phyloP scores from a whole-genome alignment of 1,140 invertebrate species.

The Leptestheria dahalacensis region DNA sequence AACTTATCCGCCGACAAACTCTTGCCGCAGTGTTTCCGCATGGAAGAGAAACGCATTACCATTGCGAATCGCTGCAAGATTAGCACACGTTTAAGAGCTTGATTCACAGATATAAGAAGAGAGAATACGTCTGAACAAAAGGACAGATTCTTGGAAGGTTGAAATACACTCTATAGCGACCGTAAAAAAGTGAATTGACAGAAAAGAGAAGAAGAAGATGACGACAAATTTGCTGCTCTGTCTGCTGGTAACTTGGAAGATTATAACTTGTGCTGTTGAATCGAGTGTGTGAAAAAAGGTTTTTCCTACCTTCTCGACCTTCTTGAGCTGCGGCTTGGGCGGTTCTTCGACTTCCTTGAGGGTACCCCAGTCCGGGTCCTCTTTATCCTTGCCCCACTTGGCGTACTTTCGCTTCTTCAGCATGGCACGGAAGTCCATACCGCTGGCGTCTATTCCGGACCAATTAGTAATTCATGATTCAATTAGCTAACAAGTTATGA shows the following conservation, averaged over 20 bases:
- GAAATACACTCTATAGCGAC: too few relatives aligned
- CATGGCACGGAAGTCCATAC: slow-evolving; percentile 97
- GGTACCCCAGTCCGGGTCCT: slow-evolving; percentile 78
- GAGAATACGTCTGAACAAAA: too few relatives aligned
- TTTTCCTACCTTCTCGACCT: slow-evolving; percentile 71
- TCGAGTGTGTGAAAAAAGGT: background rate
- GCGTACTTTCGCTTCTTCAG: slow-evolving; percentile 92
- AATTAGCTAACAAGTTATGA: slow-evolving; percentile 4
- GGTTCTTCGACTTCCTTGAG: slow-evolving; percentile 83
- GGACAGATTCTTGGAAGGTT: background rate
- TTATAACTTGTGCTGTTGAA: background rate
- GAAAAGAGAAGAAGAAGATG: background rate
- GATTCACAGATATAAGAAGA: too few relatives aligned
- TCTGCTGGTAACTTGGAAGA: background rate
- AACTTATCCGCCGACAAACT: too few relatives aligned
- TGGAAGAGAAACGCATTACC: background rate
- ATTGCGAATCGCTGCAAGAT: background rate
- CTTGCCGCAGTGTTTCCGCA: too few relatives aligned
- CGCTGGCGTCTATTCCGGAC: slow-evolving; percentile 61
- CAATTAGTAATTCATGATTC: background rate
- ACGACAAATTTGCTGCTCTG: background rate
- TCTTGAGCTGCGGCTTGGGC: slow-evolving; percentile 58
- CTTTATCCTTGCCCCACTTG: slow-evolving; percentile 79
- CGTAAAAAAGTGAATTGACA: slow-evolving; percentile 3
- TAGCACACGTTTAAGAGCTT: background rate